Conservation (phyloP, 1,140 invertebrate genomes). For the Drosophila athabasca region DNA sequence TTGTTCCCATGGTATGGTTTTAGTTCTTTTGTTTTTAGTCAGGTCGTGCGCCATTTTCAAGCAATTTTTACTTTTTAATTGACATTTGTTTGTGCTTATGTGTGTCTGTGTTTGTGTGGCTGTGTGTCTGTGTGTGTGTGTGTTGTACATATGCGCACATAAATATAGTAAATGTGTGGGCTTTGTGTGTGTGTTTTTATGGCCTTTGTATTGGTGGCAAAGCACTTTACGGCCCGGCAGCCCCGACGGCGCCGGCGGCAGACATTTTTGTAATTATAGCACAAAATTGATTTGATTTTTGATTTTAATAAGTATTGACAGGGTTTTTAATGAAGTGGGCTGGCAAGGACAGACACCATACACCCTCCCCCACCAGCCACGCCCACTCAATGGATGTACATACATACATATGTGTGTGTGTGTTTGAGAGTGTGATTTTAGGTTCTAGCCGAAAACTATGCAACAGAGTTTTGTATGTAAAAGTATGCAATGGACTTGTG, state of each 20-base stretch:
- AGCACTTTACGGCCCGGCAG: conserved; percentile 66
- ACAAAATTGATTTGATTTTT: conserved; percentile 81
- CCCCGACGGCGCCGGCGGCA: conserved; percentile 33
- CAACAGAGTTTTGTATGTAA: background rate
- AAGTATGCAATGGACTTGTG: conserved; percentile 3
- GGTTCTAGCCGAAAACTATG: too few species aligned
- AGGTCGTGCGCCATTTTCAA: conserved; percentile 73
- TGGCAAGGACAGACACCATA: background rate
- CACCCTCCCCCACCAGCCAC: conserved; percentile 8
- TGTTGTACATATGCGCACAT: background rate
- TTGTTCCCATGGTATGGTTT: conserved; percentile 15
- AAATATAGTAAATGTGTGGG: conserved; percentile 3
- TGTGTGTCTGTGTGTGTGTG: conserved; percentile 1
- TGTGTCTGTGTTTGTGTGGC: conserved; percentile 19
- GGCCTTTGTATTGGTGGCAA: conserved; percentile 18
- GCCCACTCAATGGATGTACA: conserved; percentile 1
- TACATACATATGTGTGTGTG: conserved; percentile 14
- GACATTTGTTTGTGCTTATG: conserved; percentile 69
- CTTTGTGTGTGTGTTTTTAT: background rate
- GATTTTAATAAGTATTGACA: conserved; percentile 81
- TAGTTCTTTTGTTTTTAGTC: conserved; percentile 66
- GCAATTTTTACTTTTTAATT: conserved; percentile 81
- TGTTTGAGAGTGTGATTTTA: background rate
- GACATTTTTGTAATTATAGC: conserved; percentile 80
- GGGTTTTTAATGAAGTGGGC: conserved; percentile 74